Evolutionary conservation across 1,140 invertebrate genomes (phyloP), one percentile per base, ranked within the genome.

Genomic region (Diorhabda sublineata): DNA sequence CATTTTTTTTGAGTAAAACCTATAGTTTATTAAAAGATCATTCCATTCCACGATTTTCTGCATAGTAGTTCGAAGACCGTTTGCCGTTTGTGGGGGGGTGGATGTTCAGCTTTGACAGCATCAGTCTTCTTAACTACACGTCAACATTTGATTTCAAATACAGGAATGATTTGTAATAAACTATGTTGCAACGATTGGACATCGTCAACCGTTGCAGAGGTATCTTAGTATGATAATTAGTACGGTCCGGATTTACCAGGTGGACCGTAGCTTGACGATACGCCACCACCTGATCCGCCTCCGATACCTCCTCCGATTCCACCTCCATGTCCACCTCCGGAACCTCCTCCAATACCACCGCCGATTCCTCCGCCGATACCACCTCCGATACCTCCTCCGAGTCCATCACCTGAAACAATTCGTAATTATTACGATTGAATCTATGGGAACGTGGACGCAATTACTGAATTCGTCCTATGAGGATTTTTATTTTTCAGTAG

Each of bases 231-330:
- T 67, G 63, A 57, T 45, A 52, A 66, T 73, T 75, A 78, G 61
- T 78, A 78, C 4, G 75, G 75, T 45, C 77, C 77, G 71, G 77
- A 73, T 69, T 79, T 79, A 70, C 76, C 77, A 43, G 77, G 77
- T 45, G 76, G 71, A 6, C 77, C 77, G 73, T 78, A 78, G 66
- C 76, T 78, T 69, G 71, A 44, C 45, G 77, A 78, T 56, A 78
- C 66, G 3, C 74, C 75, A 44, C 75, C 72, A 59, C 75, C 74
- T 43, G 70, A 69, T 26, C 74, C 75, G 57, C 74, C 74, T 56
- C 71, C 70, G 57, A 67, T 66, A 66, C 73, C 73, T 47, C 75
- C 75, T 41, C 74, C 74, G 61, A 68, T 67, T 41, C 75, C 76
- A 57, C 73, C 74, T 44, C 75, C 75, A 52, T 61, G 58, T 43